Evolutionary conservation across 2,888 invertebrate genomes (phyloP), one percentile per base, ranked within the genome.

Genomic region (Oscheius onirici): DNA sequence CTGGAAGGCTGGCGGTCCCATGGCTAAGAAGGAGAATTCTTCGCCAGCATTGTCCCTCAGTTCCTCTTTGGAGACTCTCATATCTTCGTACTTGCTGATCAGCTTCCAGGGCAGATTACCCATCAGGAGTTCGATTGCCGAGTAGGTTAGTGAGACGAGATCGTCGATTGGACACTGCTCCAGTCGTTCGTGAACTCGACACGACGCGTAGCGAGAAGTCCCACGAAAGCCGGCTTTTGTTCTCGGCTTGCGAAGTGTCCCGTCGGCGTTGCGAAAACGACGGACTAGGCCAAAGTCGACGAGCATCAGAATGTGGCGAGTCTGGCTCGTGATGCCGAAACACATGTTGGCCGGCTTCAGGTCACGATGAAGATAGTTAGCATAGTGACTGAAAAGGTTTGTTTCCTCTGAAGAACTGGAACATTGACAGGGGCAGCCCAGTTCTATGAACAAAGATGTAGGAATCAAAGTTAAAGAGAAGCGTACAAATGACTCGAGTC

Each of bases 301-400:
- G 13, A 82, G 63, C 11, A 74, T 52, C 17, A 83, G 72, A 11
- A 75, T 69, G 63, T 80, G 81, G 8, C 74, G 77, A 22, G 72
- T 75, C 78, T 22, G 51, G 6, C 72, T 60, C 28, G 75, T 78
- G 10, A 83, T 68, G 17, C 83, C 83, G 41, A 83, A 81, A 43
- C 81, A 82, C 73, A 84, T 80, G 57, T 85, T 85, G 2, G 78
- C 80, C 15, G 84, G 84, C 26, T 77, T 77, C 11, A 79, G 73
- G 46, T 77, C 79, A 54, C 77, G 67, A 58, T 85, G 84, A 3
- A 85, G 34, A 54, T 76, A 85, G 22, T 84, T 84, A 22, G 73
- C 65, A 11, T 76, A 70, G 66, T 84, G 84, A 3, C 34, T 0
- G 34, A 34, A 34, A 34, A 34, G 34, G 34, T 0, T 34, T 6